Evolutionary conservation across 2,888 invertebrate genomes (phyloP).

Genomic region (Aquatica leii): DNA sequence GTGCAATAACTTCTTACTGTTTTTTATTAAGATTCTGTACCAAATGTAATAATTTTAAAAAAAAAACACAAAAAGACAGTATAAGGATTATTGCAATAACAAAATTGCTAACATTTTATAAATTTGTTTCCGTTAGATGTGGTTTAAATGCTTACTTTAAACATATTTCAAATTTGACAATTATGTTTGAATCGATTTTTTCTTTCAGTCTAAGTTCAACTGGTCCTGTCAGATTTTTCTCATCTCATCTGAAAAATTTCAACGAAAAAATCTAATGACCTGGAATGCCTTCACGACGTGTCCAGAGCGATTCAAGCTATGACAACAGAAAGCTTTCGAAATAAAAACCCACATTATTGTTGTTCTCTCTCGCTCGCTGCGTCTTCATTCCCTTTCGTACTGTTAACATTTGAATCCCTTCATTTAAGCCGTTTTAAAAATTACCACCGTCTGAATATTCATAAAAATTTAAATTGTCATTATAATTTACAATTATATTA

Average conservation of each 20-base stretch:
- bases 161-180: no score
- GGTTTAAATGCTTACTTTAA: no score
- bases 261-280: slow-evolving; percentile 18
- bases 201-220: no score
- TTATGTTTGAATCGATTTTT: no score
- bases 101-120: no score
- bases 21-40: no score
- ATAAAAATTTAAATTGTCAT: slow-evolving; percentile 24
- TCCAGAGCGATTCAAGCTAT: not conserved
- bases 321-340: slow-evolving; percentile 21
- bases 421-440: slow-evolving; percentile 8
- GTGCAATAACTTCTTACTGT: no score
- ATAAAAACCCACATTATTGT: slow-evolving; percentile 18
- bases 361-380: slow-evolving; percentile 7
- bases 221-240: slow-evolving; percentile 2
- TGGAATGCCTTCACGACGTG: slow-evolving; percentile 18
- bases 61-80: no score
- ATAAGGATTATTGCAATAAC: no score
- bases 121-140: no score
- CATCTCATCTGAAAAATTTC: not conserved
- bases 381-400: not conserved
- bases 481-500: slow-evolving; percentile 19
- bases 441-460: slow-evolving; percentile 19
- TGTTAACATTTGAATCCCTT: slow-evolving; percentile 10
- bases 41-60: no score